Base-by-base conservation (phyloP, 2,797 vertebrate genomes). In the Sebastes umbrosus region DNA sequence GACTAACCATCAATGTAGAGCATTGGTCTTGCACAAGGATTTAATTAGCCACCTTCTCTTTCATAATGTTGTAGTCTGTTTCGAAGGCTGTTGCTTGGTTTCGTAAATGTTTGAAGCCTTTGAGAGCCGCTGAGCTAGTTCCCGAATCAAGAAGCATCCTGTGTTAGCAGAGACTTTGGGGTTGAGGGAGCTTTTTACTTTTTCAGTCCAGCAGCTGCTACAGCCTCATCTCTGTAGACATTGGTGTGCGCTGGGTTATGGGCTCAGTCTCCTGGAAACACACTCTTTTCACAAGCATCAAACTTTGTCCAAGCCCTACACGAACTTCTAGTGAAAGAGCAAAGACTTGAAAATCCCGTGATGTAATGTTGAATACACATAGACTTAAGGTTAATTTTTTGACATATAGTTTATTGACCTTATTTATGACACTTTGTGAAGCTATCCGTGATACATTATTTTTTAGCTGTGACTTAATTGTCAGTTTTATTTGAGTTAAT, bases 11-110 rank as follows among this genome's bases (percentile, higher is more conserved):
- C 18, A 60, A 31, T 60, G 27, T 10, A 31, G 16, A 32, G 27
- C 18, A 59, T 29, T 57, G 4, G 4, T 58, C 24, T 57, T 57
- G 54, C 18, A 50, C 46, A 20, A 8, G 1, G 46, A 20, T 50
- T 50, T 20, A 50, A 50, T 50, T 50, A 20, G 43, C 69, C 71
- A 65, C 50, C 27, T 63, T n/a, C 69, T 84, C 77, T 65, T 88
- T 36, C 84, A 79, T 82, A 77, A 83, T 83, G 82, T 69, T 77
- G 43, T 58, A 52, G 65, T 74, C 67, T 69, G 54, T 82, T 86
- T 72, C 60, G 46, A 72, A 62, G 77, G 58, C 64, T 77, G 65
- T 73, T 64, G 22, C 75, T 72, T 39, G 18, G 50, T 60, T 68
- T 59, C 55, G 46, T 80, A 65, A 75, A 82, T 73, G 31, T 83